Evolutionary conservation across 2,113 vertebrate genomes (phyloP), one percentile per base, ranked within the genome.

Genomic region (Phoxinus phoxinus): DNA sequence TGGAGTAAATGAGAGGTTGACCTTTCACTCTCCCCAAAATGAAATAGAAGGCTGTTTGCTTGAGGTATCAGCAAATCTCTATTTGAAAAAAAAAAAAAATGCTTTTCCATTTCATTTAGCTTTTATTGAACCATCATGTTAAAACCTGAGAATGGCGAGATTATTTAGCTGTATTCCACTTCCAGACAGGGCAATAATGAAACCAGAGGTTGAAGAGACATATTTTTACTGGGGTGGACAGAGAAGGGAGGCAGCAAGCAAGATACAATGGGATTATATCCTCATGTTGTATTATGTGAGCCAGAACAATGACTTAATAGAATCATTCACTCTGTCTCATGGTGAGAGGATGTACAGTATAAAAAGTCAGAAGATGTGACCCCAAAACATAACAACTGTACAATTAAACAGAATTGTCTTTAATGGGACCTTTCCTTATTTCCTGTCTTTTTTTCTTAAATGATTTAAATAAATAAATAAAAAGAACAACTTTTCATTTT

Each of bases 61-160:
- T 81, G 35, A 51, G 65, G 59, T 77, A 77, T 77, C 73, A 65
- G 35, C 41, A 74, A 51, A 48, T 65, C 73, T 76, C 58, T 51
- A n/a, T 75, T 51, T 30, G 10, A 11, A 13, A n/a, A 44, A 72
- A 37, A 53, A 48, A 2, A 53, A 19, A 85, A 69, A 46, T 6
- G 58, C 19, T 53, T 85, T 77, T 61, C 83, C 48, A 48, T 85
- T 76, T 67, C n/a, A 77, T 85, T 85, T 53, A 85, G 59, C 75
- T 79, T 73, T 85, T 85, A 79, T 79, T 79, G 63, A 84, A 46
- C 83, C 58, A 30, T 67, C 61, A 30, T 41, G 44, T 46, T 85
- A 85, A 69, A 79, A n/a, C 32, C 61, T 30, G 44, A 35, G 30
- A 77, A 78, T 12, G 32, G 81, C 2, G 13, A 83, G 65, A 83